Evolutionary conservation across 2,888 invertebrate genomes (phyloP).

Genomic region (Lasius fuliginosus): DNA sequence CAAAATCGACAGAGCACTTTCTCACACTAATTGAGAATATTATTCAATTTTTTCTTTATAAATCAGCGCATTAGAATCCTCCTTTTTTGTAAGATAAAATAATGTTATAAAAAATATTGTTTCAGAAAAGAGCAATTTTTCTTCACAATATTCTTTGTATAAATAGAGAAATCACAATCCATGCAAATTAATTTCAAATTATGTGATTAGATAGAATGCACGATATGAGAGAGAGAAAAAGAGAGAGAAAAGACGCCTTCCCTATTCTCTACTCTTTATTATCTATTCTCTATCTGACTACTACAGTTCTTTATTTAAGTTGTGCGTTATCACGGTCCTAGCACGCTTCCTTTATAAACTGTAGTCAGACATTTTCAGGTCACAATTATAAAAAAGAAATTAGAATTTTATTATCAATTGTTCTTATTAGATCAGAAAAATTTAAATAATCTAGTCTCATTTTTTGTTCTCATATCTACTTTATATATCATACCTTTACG

Average conservation of each 20-base stretch:
- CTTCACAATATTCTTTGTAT: not conserved
- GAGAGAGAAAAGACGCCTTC: too few species aligned
- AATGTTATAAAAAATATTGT: not conserved
- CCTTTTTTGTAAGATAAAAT: not conserved
- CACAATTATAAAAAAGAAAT: not conserved
- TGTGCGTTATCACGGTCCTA: not conserved
- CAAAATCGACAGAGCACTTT: not conserved
- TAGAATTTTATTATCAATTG: not conserved
- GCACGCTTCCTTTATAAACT: not conserved
- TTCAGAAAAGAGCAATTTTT: not conserved
- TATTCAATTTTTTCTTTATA: constrained; percentile 2
- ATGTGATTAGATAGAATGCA: not conserved
- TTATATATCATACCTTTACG: not conserved
- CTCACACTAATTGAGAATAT: not conserved
- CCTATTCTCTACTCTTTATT: too few species aligned
- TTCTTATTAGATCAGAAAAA: not conserved
- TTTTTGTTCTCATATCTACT: not conserved
- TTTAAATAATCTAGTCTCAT: not conserved
- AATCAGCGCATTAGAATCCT: not conserved
- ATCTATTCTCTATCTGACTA: not conserved
- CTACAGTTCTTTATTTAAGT: not conserved
- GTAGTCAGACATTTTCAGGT: not conserved
- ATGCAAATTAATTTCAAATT: not conserved
- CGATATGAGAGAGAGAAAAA: not conserved
- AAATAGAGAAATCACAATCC: not conserved